Evolutionary conservation across 1,140 invertebrate species (phyloP).

Genomic region (Reticulitermes speratus): DNA sequence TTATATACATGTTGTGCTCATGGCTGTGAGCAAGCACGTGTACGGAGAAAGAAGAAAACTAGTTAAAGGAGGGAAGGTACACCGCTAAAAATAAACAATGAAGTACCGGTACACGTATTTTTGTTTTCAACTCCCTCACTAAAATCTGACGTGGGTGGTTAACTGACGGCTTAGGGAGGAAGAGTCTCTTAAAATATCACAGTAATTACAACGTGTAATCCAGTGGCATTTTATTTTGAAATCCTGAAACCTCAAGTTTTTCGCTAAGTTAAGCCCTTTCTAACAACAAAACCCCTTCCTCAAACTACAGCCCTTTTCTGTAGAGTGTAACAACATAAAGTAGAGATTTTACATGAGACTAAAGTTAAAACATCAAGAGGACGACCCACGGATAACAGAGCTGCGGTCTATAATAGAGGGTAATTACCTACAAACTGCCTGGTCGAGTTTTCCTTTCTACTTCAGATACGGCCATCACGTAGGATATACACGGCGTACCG

Average conservation of each 20-base stretch:
- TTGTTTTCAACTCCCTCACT: neutral
- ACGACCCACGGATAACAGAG: neutral
- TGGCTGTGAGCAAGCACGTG: neutral
- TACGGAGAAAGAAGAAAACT: neutral
- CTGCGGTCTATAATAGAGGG: neutral
- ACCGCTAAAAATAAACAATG: neutral
- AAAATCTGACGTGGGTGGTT: neutral
- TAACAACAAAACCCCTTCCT: neutral
- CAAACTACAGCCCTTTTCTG: neutral
- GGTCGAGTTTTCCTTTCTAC: neutral
- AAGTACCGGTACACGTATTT: neutral
- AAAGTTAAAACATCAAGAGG: neutral
- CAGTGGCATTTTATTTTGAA: conserved; percentile 14
- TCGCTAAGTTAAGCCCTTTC: conserved; percentile 15
- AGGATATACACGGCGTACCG: neutral
- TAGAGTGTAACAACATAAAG: neutral
- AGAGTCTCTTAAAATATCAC: neutral
- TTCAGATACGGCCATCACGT: neutral
- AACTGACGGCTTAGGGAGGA: neutral
- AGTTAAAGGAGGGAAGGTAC: neutral
- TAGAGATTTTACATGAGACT: conserved; percentile 11
- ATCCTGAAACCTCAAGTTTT: neutral
- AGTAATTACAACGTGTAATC: conserved; percentile 5
- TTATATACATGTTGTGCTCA: no score
- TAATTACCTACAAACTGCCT: neutral